Evolutionary conservation across 2,113 vertebrate genomes (phyloP).

Genomic region (Craseonycteris thonglongyai): DNA sequence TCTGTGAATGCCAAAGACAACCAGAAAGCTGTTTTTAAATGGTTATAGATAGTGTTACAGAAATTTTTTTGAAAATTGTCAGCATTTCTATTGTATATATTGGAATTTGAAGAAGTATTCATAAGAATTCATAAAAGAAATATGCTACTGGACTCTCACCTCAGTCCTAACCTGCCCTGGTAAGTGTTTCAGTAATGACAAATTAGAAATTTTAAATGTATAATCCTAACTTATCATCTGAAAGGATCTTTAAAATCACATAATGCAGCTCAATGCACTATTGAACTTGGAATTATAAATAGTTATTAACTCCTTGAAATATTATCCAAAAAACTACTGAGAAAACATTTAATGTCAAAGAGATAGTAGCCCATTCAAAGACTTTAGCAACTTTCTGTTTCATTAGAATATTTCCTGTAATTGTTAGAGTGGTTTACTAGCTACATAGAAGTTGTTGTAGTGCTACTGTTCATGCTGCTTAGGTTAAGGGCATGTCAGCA

Average conservation of each 20-base stretch:
- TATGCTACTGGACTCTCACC: background rate
- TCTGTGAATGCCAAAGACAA: background rate
- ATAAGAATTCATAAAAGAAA: conserved; percentile 15
- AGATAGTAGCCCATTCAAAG: background rate
- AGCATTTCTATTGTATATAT: background rate
- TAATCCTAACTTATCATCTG: background rate
- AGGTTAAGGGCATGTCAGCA: background rate
- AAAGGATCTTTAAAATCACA: background rate
- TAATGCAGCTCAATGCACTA: background rate
- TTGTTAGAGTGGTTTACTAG: background rate
- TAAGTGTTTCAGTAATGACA: conserved; percentile 35
- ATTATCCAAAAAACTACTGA: background rate
- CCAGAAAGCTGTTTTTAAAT: background rate
- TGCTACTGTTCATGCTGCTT: background rate
- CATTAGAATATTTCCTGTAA: background rate
- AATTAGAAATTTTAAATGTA: conserved; percentile 1
- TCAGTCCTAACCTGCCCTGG: background rate
- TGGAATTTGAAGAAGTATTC: conserved; percentile 5
- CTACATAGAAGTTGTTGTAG: background rate
- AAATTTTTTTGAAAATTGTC: background rate
- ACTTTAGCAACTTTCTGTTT: background rate
- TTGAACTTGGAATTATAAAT: conserved; percentile 12
- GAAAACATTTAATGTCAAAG: background rate
- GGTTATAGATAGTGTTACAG: background rate
- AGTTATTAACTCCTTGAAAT: background rate